phyloP scores from a whole-genome alignment of 1,140 invertebrate species.

The Zaprionus lachaisei region DNA sequence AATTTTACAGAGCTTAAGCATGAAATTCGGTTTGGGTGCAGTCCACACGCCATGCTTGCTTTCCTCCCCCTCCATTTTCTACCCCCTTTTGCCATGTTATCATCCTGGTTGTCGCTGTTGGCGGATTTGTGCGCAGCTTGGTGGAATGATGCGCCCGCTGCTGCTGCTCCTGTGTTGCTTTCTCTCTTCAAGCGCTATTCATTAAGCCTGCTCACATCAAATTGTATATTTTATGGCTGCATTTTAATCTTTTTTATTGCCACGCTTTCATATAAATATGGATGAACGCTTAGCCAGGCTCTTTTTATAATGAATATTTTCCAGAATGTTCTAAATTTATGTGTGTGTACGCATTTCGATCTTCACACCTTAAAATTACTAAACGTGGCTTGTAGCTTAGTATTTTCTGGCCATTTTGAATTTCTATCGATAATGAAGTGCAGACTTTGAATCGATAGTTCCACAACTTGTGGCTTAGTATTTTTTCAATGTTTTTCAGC shows the following conservation, averaged over 20 bases:
- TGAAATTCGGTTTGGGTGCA: conserved; percentile 68
- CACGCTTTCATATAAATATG: conserved; percentile 33
- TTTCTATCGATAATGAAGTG: neutral
- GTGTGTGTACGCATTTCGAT: neutral
- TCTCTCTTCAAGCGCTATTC: conserved; percentile 52
- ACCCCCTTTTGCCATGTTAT: neutral
- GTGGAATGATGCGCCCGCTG: conserved; percentile 9
- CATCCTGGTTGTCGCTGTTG: conserved; percentile 30
- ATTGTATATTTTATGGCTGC: conserved; percentile 74
- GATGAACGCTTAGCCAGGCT: conserved; percentile 21
- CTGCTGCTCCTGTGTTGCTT: neutral
- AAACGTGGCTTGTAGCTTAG: neutral
- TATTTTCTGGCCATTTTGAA: neutral
- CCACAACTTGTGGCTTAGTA: neutral
- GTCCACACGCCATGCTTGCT: too few species aligned
- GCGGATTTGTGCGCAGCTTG: conserved; percentile 33
- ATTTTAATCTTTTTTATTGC: conserved; percentile 78
- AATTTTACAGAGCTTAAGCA: conserved; percentile 83
- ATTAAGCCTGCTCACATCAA: conserved; percentile 73
- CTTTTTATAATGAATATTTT: conserved; percentile 12
- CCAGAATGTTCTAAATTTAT: neutral
- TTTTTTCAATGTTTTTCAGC: neutral
- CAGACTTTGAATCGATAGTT: too few species aligned
- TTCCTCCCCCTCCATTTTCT: too few species aligned
- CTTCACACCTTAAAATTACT: neutral